Conservation (phyloP, 30 jellyfish, hydroid and myxozoan genomes). For the Sanderia malayensis region DNA sequence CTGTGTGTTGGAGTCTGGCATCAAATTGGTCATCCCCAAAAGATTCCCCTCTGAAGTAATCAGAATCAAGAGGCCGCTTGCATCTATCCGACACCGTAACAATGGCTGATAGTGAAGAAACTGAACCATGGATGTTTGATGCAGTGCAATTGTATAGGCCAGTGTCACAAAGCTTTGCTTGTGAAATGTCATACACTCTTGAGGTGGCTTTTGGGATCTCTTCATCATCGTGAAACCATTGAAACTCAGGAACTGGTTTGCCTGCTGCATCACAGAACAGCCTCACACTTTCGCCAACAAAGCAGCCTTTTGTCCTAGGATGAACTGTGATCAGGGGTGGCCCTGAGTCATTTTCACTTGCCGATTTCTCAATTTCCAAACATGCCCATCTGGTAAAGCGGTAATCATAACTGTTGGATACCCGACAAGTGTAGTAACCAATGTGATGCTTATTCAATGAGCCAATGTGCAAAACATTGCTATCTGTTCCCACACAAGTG, state of each 20-base stretch:
- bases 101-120: constrained; percentile 50
- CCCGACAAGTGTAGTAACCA: constrained; percentile 76
- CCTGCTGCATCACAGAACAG: constrained; percentile 88
- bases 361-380: constrained; percentile 50
- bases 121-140: constrained; percentile 62
- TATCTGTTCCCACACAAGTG: constrained; percentile 9
- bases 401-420: constrained; percentile 44
- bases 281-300: constrained; percentile 47
- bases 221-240: constrained; percentile 65
- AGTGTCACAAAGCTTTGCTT: constrained; percentile 30
- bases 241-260: constrained; percentile 81
- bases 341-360: constrained; percentile 2
- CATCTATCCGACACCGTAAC: constrained; percentile 28
- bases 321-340: constrained; percentile 75
- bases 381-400: constrained; percentile 70
- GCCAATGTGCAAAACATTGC: constrained; percentile 23
- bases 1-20: not conserved
- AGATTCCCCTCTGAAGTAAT: constrained; percentile 32
- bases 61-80: constrained; percentile 5
- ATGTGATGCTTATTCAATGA: constrained; percentile 15
- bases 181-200: constrained; percentile 22
- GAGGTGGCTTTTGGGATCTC: constrained; percentile 42
- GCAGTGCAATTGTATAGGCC: constrained; percentile 76
- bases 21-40: constrained; percentile 11
- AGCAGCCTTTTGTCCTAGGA: constrained; percentile 57